Evolutionary conservation across 2,888 invertebrate genomes (phyloP), one percentile per base, ranked within the genome.

Genomic region (Eurois occulta): DNA sequence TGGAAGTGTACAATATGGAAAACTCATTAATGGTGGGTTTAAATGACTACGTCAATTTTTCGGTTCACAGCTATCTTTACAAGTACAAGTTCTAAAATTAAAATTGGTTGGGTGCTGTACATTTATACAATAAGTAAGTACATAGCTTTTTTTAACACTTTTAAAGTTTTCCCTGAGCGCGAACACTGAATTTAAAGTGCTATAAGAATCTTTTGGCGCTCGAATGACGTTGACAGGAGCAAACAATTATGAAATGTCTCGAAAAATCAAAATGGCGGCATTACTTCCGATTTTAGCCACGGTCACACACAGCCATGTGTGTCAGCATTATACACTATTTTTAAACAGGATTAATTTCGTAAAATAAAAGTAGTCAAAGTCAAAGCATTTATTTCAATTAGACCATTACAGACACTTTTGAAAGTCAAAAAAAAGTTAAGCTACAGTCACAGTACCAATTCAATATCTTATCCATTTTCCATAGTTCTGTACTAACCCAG

Each of bases 391-490:
- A n/a, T n/a, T n/a, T n/a, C n/a, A n/a, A n/a, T n/a, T n/a, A n/a
- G n/a, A n/a, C n/a, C n/a, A n/a, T n/a, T n/a, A n/a, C n/a, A n/a
- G n/a, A n/a, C n/a, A n/a, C n/a, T n/a, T n/a, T n/a, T n/a, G n/a
- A n/a, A n/a, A n/a, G n/a, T n/a, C n/a, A n/a, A n/a, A n/a, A n/a
- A n/a, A n/a, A n/a, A n/a, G n/a, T n/a, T n/a, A n/a, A n/a, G n/a
- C n/a, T n/a, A n/a, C n/a, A n/a, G n/a, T n/a, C n/a, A n/a, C n/a
- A n/a, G n/a, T n/a, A n/a, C n/a, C n/a, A n/a, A n/a, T n/a, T 21
- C 0, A 67, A 0, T 81, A 71, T 72, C 81, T 38, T 60, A 55
- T 86, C 73, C 77, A 86, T 80, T 80, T 72, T 72, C 64, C 10
- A 32, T 77, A 73, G 46, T 65, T 81, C 85, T 35, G 55, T 52